Percentiles rank a stretch among this genome's conserved stretches.
Evolutionary conservation across 2,888 invertebrate genomes (phyloP).

Genomic region (Chymomyza fuscimana): DNA sequence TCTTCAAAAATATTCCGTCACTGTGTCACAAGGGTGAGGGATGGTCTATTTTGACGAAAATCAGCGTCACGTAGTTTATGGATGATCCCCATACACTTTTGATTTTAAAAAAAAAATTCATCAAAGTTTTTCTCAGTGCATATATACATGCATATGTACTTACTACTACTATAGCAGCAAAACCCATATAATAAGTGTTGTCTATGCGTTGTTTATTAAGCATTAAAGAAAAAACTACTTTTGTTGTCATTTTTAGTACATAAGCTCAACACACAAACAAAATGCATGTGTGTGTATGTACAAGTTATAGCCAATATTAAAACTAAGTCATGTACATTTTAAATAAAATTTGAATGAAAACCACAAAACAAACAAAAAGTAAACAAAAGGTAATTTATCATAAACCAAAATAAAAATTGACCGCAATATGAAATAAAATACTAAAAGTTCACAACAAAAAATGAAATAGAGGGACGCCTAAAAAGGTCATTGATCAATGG

Average conservation of each 20-base stretch:
- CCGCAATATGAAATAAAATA: background rate
- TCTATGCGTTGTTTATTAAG: background rate
- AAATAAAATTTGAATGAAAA: slow-evolving; percentile 43
- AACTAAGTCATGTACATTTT: slow-evolving; percentile 55
- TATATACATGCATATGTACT: slow-evolving; percentile 29
- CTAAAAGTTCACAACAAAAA: background rate
- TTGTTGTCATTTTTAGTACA: background rate
- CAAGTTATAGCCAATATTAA: slow-evolving; percentile 23
- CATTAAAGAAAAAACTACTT: background rate
- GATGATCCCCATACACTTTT: too few species aligned
- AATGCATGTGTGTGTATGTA: slow-evolving; percentile 33
- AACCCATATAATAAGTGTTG: background rate
- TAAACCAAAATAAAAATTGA: background rate
- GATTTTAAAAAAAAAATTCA: too few species aligned
- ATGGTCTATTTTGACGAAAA: too few species aligned
- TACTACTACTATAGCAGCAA: slow-evolving; percentile 15
- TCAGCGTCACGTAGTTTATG: too few species aligned
- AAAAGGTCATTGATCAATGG: background rate
- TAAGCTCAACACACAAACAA: background rate
- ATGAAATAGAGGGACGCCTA: background rate
- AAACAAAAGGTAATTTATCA: slow-evolving; percentile 11
- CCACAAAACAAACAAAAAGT: background rate
- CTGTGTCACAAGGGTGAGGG: too few species aligned
- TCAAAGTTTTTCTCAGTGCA: background rate
- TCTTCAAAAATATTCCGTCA: too few species aligned